phyloP scores from a whole-genome alignment of 2,888 invertebrate genomes.

The Chouioia cunea region DNA sequence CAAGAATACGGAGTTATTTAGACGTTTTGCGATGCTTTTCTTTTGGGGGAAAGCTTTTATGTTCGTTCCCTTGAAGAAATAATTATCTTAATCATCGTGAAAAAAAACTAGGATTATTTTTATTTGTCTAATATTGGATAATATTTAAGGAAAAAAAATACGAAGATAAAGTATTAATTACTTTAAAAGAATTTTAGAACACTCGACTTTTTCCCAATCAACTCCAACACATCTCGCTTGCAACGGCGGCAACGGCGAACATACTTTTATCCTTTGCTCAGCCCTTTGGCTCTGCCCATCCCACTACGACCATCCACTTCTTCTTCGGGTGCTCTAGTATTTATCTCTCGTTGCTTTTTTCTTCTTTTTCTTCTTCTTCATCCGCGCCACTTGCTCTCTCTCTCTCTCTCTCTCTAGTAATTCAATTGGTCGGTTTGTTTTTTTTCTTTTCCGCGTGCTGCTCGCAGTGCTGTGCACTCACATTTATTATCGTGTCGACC shows the following conservation, averaged over 20 bases:
- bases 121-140: too few species aligned
- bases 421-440: neutral
- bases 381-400: conserved; percentile 2
- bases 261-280: too few species aligned
- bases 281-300: conserved; percentile 3
- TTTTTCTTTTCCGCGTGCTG: conserved; percentile 17
- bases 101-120: too few species aligned
- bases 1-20: too few species aligned
- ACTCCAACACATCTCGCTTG: neutral
- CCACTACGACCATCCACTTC: conserved; percentile 1
- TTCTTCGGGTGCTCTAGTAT: neutral
- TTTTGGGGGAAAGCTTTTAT: too few species aligned
- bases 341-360: conserved; percentile 9
- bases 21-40: too few species aligned
- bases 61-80: too few species aligned
- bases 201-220: neutral
- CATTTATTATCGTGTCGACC: conserved; percentile 39
- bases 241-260: too few species aligned
- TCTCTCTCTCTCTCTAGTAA: neutral
- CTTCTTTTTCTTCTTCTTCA: conserved; percentile 13
- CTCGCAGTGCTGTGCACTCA: conserved; percentile 31
- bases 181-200: too few species aligned
- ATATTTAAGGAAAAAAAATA: too few species aligned
- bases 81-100: too few species aligned
- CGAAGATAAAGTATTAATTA: too few species aligned